These are phyloP conservation scores for Belgica antarctica DNA, from an alignment of 2,888 invertebrate species.

Conservation along the genomic window DNA sequence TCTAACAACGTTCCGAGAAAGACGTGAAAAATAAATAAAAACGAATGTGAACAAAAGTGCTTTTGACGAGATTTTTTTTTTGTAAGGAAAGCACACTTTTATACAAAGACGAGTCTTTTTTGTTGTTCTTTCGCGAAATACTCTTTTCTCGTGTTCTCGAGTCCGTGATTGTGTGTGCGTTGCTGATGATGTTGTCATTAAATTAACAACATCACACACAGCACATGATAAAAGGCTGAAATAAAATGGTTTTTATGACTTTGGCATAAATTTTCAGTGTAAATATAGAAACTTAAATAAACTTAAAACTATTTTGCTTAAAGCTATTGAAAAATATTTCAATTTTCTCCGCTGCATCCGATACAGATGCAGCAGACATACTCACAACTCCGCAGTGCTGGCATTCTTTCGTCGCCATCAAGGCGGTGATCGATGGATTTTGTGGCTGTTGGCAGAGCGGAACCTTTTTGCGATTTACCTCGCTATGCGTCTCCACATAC, in stretches of 20 bases:
- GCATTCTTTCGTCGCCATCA: neutral
- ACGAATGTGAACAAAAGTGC: neutral
- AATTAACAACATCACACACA: conserved; percentile 23
- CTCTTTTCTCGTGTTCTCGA: neutral
- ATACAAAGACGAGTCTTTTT: conserved; percentile 21
- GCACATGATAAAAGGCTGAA: conserved; percentile 30
- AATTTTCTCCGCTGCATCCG: conserved; percentile 39
- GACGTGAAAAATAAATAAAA: neutral
- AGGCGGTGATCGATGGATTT: neutral
- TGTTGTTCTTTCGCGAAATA: conserved; percentile 14
- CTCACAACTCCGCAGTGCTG: conserved; percentile 25
- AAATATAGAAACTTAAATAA: conserved; percentile 30
- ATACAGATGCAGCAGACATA: conserved; percentile 41
- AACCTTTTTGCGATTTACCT: conserved; percentile 25
- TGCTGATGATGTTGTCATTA: conserved; percentile 20
- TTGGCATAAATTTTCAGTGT: conserved; percentile 32
- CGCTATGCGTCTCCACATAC: conserved; percentile 12
- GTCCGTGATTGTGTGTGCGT: neutral
- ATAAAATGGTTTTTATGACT: conserved; percentile 31
- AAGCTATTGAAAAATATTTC: conserved; percentile 19
- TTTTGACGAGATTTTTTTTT: neutral
- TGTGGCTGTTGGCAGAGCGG: conserved; percentile 2
- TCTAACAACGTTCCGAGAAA: neutral
- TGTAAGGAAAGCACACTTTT: neutral
- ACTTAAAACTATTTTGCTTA: conserved; percentile 32